Conservation (phyloP, 92 coral and sea anemone genomes). For the Phenganax subtilis region DNA sequence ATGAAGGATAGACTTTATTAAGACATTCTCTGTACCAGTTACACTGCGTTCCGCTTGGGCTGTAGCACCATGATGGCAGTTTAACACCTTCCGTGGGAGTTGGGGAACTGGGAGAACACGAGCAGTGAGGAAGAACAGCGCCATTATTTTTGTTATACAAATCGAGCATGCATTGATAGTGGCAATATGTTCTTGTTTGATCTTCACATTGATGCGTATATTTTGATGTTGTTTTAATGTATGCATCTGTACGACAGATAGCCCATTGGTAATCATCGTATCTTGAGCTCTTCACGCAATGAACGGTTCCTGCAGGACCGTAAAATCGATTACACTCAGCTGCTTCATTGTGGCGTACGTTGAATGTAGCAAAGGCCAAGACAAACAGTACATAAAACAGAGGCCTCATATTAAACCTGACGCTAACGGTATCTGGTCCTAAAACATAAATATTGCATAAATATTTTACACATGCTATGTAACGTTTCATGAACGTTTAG, state of each 20-base stretch:
- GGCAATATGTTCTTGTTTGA: conserved; percentile 46
- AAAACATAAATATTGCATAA: no score
- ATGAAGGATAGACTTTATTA: conserved; percentile 50
- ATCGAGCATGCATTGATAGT: conserved; percentile 72
- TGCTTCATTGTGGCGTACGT: neutral
- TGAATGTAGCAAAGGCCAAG: neutral
- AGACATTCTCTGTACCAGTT: conserved; percentile 62
- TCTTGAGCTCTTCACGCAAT: conserved; percentile 23
- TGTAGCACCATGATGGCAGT: conserved; percentile 53
- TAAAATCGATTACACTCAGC: no score
- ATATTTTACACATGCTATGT: no score
- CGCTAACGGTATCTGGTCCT: no score
- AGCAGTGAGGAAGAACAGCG: conserved; percentile 46
- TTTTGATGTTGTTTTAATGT: conserved; percentile 52
- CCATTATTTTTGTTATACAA: conserved; percentile 47
- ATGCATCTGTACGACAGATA: conserved; percentile 53
- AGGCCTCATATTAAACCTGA: neutral
- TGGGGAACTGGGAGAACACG: conserved; percentile 37
- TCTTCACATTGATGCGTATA: conserved; percentile 38
- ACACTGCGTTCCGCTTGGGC: conserved; percentile 59
- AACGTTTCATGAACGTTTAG: no score
- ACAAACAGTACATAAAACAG: neutral
- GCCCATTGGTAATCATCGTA: conserved; percentile 64
- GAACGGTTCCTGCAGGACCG: conserved; percentile 56
- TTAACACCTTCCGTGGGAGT: neutral